Evolutionary conservation across 2,888 invertebrate genomes (phyloP), one percentile per base, ranked within the genome.

Genomic region (Hypena proboscidalis): DNA sequence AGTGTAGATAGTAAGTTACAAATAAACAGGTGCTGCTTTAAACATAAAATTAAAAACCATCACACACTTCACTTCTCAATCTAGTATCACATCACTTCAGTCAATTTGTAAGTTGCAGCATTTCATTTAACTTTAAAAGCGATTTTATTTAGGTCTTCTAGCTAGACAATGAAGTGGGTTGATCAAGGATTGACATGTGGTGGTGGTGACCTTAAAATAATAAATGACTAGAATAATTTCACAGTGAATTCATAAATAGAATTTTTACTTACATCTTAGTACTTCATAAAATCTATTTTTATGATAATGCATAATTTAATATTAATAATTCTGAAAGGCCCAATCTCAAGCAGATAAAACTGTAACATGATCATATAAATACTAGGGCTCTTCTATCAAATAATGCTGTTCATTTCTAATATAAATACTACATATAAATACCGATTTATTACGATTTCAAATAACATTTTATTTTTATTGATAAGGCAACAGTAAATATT

Each of bases 321-420:
- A 47, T 44, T 47, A 30, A 52, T 43, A 58, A 54, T 39, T 61
- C 39, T 57, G 38, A 68, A 68, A 65, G 69, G 62, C 66, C 64
- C 55, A 62, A 44, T 65, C 62, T 60, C 34, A 70, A 69, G 67
- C 69, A 62, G 58, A 47, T 42, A 57, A 61, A 44, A 26, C 29
- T 13, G 48, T 44, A 57, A 48, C 27, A 44, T 34, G 35, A 33
- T 40, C 19, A 39, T 36, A 38, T 29, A 36, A n/a, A 42, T 34
- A 37, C 33, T 39, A 61, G 70, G 68, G 57, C 51, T 61, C n/a
- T n/a, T n/a, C 33, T 44, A 33, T 33, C 27, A 29, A 15, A 27
- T 25, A 46, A 27, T 41, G 13, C 22, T 31, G 26, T 37, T 23
- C 9, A 40, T 34, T 32, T 41, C 3, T 7, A 44, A 30, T n/a